A percentile compares a stretch with the other conserved stretches of the same genome.
Conservation (phyloP, 2,888 invertebrate species). For the Cantharis rustica region DNA sequence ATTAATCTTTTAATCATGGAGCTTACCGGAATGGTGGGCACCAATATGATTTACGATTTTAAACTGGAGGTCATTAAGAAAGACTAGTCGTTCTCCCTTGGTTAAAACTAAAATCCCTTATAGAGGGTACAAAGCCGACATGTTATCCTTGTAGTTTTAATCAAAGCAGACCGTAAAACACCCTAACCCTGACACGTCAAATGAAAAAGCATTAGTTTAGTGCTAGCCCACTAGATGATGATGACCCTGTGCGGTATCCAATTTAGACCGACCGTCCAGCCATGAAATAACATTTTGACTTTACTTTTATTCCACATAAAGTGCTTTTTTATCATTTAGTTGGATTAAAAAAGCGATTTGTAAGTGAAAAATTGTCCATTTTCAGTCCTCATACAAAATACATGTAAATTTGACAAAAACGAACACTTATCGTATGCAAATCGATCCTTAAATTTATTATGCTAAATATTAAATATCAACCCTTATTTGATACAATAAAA, state of each 20-base stretch:
- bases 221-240: constrained; percentile 42
- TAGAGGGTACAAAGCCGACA: constrained; percentile 32
- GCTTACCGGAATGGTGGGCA: background rate
- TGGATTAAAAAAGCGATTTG: constrained; percentile 25
- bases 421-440: constrained; percentile 18
- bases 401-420: constrained; percentile 2
- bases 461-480: constrained; percentile 31
- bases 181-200: constrained; percentile 41
- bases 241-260: constrained; percentile 40
- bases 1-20: background rate
- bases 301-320: constrained; percentile 16
- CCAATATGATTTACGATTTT: constrained; percentile 2
- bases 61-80: constrained; percentile 3
- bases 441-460: constrained; percentile 27
- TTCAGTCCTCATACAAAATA: constrained; percentile 13
- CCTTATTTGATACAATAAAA: constrained; percentile 25
- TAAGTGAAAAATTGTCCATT: constrained; percentile 20
- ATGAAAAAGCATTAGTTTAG: constrained; percentile 43
- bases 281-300: constrained; percentile 41
- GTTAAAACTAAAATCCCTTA: constrained; percentile 16
- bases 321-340: constrained; percentile 22
- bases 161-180: constrained; percentile 45
- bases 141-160: constrained; percentile 44
- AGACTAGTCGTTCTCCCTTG: background rate
- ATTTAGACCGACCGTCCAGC: constrained; percentile 42